phyloP scores from a whole-genome alignment of 2,888 invertebrate species.

The Gonocerus acuteangulatus region DNA sequence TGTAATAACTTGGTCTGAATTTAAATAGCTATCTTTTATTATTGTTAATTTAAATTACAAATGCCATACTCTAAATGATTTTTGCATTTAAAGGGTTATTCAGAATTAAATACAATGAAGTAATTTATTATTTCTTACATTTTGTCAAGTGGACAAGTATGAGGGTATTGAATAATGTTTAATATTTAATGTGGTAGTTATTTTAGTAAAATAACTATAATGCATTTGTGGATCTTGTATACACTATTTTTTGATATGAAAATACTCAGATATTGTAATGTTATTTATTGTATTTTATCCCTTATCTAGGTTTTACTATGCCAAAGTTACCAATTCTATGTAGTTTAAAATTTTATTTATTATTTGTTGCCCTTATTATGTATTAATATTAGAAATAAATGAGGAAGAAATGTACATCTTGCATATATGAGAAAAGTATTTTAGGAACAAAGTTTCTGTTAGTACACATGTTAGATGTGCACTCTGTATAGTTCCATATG shows the following conservation, averaged over 20 bases:
- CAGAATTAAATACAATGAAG: not conserved
- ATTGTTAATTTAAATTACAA: too few species aligned
- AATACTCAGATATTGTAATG: slow-evolving; percentile 16
- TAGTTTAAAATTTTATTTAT: not conserved
- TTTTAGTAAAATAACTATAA: slow-evolving; percentile 10
- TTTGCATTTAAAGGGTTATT: not conserved
- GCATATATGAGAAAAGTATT: slow-evolving; percentile 3
- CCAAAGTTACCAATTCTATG: slow-evolving; percentile 14
- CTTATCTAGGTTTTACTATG: slow-evolving; percentile 19
- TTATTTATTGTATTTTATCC: slow-evolving; percentile 12
- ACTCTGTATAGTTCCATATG: slow-evolving; percentile 19
- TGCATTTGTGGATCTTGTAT: slow-evolving; percentile 23
- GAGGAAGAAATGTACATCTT: not conserved
- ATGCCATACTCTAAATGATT: not conserved
- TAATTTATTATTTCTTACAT: not conserved
- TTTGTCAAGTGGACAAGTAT: slow-evolving; percentile 20
- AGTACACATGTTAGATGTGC: slow-evolving; percentile 25
- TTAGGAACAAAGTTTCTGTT: slow-evolving; percentile 18
- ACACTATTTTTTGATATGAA: slow-evolving; percentile 27
- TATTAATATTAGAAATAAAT: too few species aligned
- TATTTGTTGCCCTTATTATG: not conserved
- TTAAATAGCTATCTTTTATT: too few species aligned
- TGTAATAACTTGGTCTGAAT: too few species aligned
- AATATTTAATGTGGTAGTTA: slow-evolving; percentile 11
- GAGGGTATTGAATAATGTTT: slow-evolving; percentile 21